Base-by-base conservation (phyloP, 2,797 vertebrate genomes). In the Amblyopsis hoosieri region DNA sequence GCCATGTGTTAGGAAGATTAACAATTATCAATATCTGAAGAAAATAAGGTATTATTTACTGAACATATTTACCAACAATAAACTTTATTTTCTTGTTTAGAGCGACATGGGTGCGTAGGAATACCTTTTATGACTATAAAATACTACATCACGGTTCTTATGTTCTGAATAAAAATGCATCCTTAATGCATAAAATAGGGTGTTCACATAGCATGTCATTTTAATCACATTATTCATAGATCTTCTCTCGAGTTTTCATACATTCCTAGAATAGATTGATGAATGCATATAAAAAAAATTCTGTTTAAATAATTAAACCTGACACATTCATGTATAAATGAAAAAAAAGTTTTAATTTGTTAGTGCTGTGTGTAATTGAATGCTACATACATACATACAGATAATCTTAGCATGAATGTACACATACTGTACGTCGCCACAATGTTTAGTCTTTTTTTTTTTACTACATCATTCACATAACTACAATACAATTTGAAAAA, bases 341-440 rank as follows among this genome's bases (percentile, higher is more conserved):
- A 85, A 83, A 79, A 85, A 64, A 48, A 66, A 60, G 12, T 74
- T 89, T 87, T 93, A 91, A 93, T 92, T 92, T 87, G 87, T 93
- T 93, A 91, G 91, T 92, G 91, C 88, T 85, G 84, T 89, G 86
- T 90, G 87, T 92, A 92, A 74, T 85, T 84, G 84, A 93, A 92
- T 90, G 91, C 90, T 92, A 92, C 90, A 92, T 90, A 92, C 90
- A 92, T 87, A 91, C 90, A 29, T 87, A 91, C 90, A 87, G 74
- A 83, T 76, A 69, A 83, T 83, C 81, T 89, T 71, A 89, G 85
- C 87, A 90, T 91, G 79, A 91, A 89, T 86, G 85, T 92, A 89
- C 90, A 92, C 79, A 63, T 86, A 87, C 74, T 77, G 70, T 65
- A 84, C 80, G 74, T 84, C 57, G 82, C 82, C 88, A 92, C 91